Conservation (phyloP, 1,140 invertebrate species). For the Drosophila pseudoananassae region DNA sequence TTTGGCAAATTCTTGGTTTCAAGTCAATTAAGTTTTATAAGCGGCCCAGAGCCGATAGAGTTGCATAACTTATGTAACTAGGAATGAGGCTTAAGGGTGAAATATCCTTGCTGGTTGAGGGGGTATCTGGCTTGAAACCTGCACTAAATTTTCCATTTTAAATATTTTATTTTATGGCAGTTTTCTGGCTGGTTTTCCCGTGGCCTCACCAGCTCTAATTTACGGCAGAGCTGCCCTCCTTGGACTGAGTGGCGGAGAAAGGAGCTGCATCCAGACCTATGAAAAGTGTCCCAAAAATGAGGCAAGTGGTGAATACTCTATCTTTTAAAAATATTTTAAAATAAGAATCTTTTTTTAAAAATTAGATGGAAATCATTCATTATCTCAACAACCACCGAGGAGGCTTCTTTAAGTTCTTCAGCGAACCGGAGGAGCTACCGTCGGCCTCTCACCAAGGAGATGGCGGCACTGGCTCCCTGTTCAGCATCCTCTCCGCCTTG, state of each 20-base stretch:
- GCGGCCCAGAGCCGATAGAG: slow-evolving; percentile 33
- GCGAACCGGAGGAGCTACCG: slow-evolving; percentile 82
- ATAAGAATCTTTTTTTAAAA: background rate
- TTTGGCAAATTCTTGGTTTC: slow-evolving; percentile 66
- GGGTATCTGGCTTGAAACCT: background rate
- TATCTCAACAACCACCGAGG: slow-evolving; percentile 94
- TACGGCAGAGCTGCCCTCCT: slow-evolving; percentile 90
- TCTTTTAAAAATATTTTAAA: background rate
- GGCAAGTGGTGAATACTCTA: slow-evolving; percentile 40
- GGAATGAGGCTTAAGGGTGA: slow-evolving; percentile 22
- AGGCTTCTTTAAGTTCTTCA: slow-evolving; percentile 92
- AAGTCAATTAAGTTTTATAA: slow-evolving; percentile 75
- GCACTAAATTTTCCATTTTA: background rate
- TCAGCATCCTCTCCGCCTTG: slow-evolving; percentile 73
- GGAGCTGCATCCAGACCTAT: slow-evolving; percentile 88
- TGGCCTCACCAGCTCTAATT: slow-evolving; percentile 87
- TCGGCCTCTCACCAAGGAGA: slow-evolving; percentile 38
- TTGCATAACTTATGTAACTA: slow-evolving; percentile 33
- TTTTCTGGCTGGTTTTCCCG: slow-evolving; percentile 84
- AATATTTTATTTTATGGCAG: slow-evolving; percentile 50
- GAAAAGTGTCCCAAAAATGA: slow-evolving; percentile 89
- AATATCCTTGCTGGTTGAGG: slow-evolving; percentile 11
- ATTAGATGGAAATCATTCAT: slow-evolving; percentile 87
- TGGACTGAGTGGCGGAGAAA: slow-evolving; percentile 88
- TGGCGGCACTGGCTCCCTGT: slow-evolving; percentile 56